Evolutionary conservation across 2,797 vertebrate species (phyloP).

Genomic region (Coilia nasus): DNA sequence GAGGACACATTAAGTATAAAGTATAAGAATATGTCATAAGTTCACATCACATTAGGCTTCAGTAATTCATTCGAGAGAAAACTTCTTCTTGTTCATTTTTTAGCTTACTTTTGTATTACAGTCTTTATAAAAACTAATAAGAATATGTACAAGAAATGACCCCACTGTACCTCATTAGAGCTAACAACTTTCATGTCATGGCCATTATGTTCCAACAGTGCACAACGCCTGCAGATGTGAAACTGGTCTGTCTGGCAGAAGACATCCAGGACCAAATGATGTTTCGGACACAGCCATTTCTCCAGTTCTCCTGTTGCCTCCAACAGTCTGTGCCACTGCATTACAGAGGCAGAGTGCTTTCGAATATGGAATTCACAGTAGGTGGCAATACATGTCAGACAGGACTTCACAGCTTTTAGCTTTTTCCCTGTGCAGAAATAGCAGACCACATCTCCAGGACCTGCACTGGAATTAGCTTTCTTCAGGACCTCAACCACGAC

Average conservation of each 20-base stretch:
- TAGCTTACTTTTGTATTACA: too few species aligned
- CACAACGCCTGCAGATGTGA: too few species aligned
- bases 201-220: too few species aligned
- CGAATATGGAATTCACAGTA: slow-evolving; percentile 31
- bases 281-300: too few species aligned
- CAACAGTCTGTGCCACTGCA: slow-evolving; percentile 26
- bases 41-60: too few species aligned
- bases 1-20: neutral
- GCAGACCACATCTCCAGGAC: slow-evolving; percentile 34
- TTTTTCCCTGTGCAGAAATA: slow-evolving; percentile 43
- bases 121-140: too few species aligned
- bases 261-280: too few species aligned
- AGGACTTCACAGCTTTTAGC: slow-evolving; percentile 66
- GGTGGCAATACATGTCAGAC: neutral
- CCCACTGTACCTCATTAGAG: slow-evolving; percentile 37
- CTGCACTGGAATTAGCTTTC: slow-evolving; percentile 24
- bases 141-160: too few species aligned
- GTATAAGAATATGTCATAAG: neutral
- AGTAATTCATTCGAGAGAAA: too few species aligned
- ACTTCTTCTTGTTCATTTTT: too few species aligned
- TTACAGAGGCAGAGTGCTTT: slow-evolving; percentile 32
- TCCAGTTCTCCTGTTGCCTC: neutral
- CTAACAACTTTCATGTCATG: too few species aligned
- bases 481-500: neutral
- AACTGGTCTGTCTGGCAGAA: too few species aligned